Evolutionary conservation across 1,140 invertebrate species (phyloP), one percentile per base, ranked within the genome.

Genomic region (Potamilus streckersoni): DNA sequence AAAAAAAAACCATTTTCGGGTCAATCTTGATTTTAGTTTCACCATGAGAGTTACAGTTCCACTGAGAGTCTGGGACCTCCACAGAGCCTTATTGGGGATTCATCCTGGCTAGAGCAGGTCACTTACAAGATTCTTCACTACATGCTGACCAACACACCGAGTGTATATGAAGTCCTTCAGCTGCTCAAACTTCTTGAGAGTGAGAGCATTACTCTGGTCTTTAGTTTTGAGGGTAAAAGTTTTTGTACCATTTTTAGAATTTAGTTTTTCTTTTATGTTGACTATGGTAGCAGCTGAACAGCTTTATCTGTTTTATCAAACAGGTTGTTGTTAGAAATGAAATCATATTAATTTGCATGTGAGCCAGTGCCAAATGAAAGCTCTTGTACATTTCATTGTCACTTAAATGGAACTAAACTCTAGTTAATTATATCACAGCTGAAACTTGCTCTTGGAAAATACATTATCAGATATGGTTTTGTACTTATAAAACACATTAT

Each of bases 201-300:
- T 59, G 80, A 84, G 61, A 86, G 84, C 73, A 83, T 86, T 16
- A 80, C 82, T n/a, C 78, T 85, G 6, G 82, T 86, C 6, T 88
- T 87, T 66, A 85, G 83, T 65, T 83, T 84, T 83, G 84, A 86
- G 74, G 84, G 86, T 87, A 78, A 79, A 78, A 71, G 4, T 23
- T 38, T 23, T 31, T 71, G 15, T 20, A 58, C 13, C n/a, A 56
- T 70, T 73, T 58, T 55, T 73, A 8, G 59, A 49, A 20, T 0
- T 20, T n/a, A 6, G 0, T 6, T 23, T 20, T 20, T 65, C 4
- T 65, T 27, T 16, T 2, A 65, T 65, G 8, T 20, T 2, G 62
- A 63, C 1, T 63, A 31, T 17, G 16, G 16, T 61, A 61, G 60
- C 60, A 17, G 16, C 60, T 61, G 16, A 61, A 17, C n/a, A 16